phyloP scores from a whole-genome alignment of 2,888 invertebrate genomes.

The Drosophila subsilvestris region DNA sequence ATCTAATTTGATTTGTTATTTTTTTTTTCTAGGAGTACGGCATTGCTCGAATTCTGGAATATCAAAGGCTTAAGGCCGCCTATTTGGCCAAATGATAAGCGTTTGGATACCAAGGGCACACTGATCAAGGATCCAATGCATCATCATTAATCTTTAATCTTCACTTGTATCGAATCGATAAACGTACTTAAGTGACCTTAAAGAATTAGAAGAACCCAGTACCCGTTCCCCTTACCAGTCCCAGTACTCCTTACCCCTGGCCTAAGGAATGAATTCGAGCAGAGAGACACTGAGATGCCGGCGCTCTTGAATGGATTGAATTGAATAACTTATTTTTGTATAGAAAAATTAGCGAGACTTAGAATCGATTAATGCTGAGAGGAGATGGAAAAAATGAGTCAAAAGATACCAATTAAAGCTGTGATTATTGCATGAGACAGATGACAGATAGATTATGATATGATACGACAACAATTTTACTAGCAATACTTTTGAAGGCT shows the following conservation, averaged over 20 bases:
- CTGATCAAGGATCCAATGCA: conserved; percentile 19
- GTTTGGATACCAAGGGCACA: conserved; percentile 14
- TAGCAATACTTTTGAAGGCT: conserved; percentile 37
- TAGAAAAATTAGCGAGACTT: conserved; percentile 26
- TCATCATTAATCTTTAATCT: conserved; percentile 18
- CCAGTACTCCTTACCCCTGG: neutral
- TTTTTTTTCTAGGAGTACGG: conserved; percentile 80
- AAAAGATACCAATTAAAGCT: conserved; percentile 58
- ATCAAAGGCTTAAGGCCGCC: conserved; percentile 70
- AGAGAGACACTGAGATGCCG: neutral
- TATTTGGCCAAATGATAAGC: conserved; percentile 58
- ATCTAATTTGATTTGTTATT: neutral
- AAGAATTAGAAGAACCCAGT: conserved; percentile 3
- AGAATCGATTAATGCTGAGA: conserved; percentile 28
- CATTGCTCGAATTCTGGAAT: conserved; percentile 79
- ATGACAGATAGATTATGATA: conserved; percentile 11
- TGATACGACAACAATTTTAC: conserved; percentile 45
- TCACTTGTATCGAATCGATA: conserved; percentile 61
- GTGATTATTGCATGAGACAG: conserved; percentile 64
- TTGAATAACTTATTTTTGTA: conserved; percentile 39
- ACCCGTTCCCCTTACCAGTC: neutral
- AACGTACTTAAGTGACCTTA: conserved; percentile 72
- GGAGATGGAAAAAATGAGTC: conserved; percentile 46
- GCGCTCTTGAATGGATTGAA: neutral
- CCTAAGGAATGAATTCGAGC: neutral